Percentiles rank a stretch among this genome's conserved stretches.
Evolutionary conservation across 2,113 vertebrate species (phyloP).

Genomic region (Arvicanthis niloticus): DNA sequence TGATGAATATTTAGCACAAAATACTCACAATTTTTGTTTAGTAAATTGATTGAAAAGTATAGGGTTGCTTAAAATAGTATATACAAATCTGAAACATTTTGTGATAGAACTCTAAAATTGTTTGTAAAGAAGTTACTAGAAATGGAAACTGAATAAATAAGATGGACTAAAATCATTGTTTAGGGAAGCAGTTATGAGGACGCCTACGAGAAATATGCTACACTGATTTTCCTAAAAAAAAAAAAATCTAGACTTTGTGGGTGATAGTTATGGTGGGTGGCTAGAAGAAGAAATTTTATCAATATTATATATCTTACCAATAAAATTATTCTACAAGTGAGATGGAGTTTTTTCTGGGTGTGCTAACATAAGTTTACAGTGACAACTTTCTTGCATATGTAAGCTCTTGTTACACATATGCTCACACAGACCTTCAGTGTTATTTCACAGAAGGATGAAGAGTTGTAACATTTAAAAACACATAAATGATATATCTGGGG

Average conservation of each 20-base stretch:
- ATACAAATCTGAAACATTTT: constrained; percentile 60
- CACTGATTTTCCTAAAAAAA: constrained; percentile 33
- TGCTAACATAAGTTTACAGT: not conserved
- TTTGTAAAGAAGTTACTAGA: constrained; percentile 71
- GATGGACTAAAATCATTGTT: constrained; percentile 54
- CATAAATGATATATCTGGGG: not conserved
- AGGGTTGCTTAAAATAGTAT: not conserved
- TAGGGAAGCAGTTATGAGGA: constrained; percentile 63
- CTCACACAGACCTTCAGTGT: not conserved
- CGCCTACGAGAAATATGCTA: constrained; percentile 67
- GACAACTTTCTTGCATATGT: not conserved
- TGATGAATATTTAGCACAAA: not conserved
- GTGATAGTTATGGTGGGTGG: constrained; percentile 4
- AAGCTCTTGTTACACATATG: not conserved
- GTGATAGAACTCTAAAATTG: constrained; percentile 44
- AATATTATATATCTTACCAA: constrained; percentile 44
- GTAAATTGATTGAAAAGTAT: not conserved
- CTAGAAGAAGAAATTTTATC: constrained; percentile 56
- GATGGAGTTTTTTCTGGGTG: constrained; percentile 34
- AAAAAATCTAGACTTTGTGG: constrained; percentile 34
- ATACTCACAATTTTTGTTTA: not conserved
- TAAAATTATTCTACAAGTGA: constrained; percentile 43
- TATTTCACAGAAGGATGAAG: not conserved
- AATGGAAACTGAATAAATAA: constrained; percentile 61
- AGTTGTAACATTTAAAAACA: not conserved